Percentiles rank a stretch among this genome's conserved stretches.
These are phyloP conservation scores for Brachylomia viminalis DNA, from an alignment of 2,888 invertebrate genomes.

Conservation along the genomic window DNA sequence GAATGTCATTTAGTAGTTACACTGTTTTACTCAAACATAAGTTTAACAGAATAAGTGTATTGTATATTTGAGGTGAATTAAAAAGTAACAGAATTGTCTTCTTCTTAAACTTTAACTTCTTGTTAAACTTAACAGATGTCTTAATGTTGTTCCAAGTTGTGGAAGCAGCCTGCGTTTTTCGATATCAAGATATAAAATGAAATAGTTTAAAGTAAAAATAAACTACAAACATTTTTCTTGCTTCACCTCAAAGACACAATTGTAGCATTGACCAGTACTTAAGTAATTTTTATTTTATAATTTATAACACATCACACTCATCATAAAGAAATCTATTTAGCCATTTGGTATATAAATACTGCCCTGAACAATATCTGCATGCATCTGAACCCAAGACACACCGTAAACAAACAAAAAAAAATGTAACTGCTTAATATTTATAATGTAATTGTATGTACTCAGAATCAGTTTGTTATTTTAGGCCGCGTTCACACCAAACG, in stretches of 20 bases:
- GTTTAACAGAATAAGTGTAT: conserved; percentile 64
- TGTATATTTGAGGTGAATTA: conserved; percentile 67
- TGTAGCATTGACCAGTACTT: conserved; percentile 59
- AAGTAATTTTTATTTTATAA: conserved; percentile 60
- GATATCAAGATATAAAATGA: conserved; percentile 12
- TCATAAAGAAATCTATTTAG: conserved; percentile 81
- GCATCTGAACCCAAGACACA: conserved; percentile 54
- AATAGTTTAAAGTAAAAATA: conserved; percentile 19
- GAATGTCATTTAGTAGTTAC: conserved; percentile 45
- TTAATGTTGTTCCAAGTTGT: conserved; percentile 6
- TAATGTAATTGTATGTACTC: background rate
- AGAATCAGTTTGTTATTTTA: background rate
- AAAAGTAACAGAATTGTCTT: conserved; percentile 31
- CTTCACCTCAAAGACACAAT: conserved; percentile 65
- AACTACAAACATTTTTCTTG: conserved; percentile 35
- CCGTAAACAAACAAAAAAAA: conserved; percentile 62
- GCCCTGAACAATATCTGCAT: conserved; percentile 80
- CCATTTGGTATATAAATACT: conserved; percentile 89
- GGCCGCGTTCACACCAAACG: background rate
- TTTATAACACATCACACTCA: conserved; percentile 71
- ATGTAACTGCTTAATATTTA: background rate
- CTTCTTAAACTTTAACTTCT: conserved; percentile 6
- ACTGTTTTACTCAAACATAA: conserved; percentile 63
- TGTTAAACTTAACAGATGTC: conserved; percentile 1
- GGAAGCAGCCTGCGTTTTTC: conserved; percentile 8